A percentile compares a stretch with the other conserved stretches of the same genome.
These are phyloP conservation scores for Brachirus orientalis DNA, from an alignment of 2,113 vertebrate species.

Conservation along the genomic window DNA sequence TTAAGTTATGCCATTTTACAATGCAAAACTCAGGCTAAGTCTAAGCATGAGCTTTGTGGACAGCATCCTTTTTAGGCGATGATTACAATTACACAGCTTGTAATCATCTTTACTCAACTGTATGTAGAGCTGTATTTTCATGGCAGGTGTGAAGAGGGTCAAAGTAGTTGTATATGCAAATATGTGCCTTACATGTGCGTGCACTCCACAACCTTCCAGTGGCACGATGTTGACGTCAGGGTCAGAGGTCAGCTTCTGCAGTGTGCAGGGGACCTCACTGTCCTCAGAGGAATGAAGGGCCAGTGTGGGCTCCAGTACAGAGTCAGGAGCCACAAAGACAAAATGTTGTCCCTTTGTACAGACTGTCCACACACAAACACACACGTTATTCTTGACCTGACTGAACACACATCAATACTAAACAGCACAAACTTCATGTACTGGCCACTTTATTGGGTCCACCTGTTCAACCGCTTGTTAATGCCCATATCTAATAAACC, in stretches of 20 bases:
- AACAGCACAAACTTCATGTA: no score
- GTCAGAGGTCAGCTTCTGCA: conserved; percentile 54
- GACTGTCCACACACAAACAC: conserved; percentile 25
- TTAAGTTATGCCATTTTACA: background rate
- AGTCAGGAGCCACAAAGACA: conserved; percentile 50
- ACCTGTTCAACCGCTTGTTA: no score
- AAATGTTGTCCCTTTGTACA: conserved; percentile 52
- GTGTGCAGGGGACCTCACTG: conserved; percentile 33
- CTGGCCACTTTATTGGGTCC: no score
- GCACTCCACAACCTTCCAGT: conserved; percentile 59
- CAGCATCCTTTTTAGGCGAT: no score
- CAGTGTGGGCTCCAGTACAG: conserved; percentile 37
- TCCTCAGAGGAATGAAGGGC: background rate
- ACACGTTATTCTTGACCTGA: background rate
- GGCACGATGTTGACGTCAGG: conserved; percentile 56
- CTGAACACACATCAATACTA: no score
- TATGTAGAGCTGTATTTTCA: background rate
- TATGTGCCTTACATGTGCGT: conserved; percentile 42
- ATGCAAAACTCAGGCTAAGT: background rate
- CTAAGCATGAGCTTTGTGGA: no score
- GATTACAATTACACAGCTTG: no score
- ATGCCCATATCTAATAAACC: no score
- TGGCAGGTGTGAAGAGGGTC: background rate
- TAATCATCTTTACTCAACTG: no score
- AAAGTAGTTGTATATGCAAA: background rate